phyloP scores from a whole-genome alignment of 92 coral and sea anemone species.

The Epizoanthus stellaris region DNA sequence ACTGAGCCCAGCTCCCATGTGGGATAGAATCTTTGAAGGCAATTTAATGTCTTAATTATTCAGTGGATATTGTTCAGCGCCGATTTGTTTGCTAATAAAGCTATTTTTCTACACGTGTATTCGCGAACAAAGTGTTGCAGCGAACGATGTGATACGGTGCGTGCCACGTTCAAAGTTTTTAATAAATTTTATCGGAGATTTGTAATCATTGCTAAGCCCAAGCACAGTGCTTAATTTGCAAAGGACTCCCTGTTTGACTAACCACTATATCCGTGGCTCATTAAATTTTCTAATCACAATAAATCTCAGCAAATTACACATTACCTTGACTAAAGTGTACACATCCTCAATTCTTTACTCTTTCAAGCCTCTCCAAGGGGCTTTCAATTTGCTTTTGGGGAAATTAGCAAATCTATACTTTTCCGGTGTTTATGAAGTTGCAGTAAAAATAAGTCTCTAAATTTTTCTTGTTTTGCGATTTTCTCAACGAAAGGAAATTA shows the following conservation, averaged over 20 bases:
- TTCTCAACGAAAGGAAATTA: slow-evolving; percentile 47
- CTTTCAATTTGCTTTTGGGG: slow-evolving; percentile 68
- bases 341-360: slow-evolving; percentile 51
- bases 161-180: slow-evolving; percentile 47
- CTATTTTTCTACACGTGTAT: slow-evolving; percentile 76
- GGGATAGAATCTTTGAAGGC: slow-evolving; percentile 78
- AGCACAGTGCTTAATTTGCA: slow-evolving; percentile 41
- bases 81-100: slow-evolving; percentile 75
- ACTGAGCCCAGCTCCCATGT: slow-evolving; percentile 51
- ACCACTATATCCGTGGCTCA: slow-evolving; percentile 50
- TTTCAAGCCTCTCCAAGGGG: slow-evolving; percentile 49
- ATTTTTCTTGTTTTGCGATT: slow-evolving; percentile 53
- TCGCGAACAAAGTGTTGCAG: slow-evolving; percentile 63
- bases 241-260: slow-evolving; percentile 50
- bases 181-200: slow-evolving; percentile 44
- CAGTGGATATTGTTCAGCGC: slow-evolving; percentile 71
- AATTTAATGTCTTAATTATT: slow-evolving; percentile 69
- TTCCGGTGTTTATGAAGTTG: slow-evolving; percentile 67
- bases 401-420: slow-evolving; percentile 64
- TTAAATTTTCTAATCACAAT: slow-evolving; percentile 61
- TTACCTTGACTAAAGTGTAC: slow-evolving; percentile 57
- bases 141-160: slow-evolving; percentile 42
- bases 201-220: not conserved
- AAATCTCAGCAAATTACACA: slow-evolving; percentile 67
- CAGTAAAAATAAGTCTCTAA: slow-evolving; percentile 57